These are phyloP conservation scores for Microctonus brassicae DNA, from an alignment of 2,888 invertebrate genomes.

Conservation along the genomic window DNA sequence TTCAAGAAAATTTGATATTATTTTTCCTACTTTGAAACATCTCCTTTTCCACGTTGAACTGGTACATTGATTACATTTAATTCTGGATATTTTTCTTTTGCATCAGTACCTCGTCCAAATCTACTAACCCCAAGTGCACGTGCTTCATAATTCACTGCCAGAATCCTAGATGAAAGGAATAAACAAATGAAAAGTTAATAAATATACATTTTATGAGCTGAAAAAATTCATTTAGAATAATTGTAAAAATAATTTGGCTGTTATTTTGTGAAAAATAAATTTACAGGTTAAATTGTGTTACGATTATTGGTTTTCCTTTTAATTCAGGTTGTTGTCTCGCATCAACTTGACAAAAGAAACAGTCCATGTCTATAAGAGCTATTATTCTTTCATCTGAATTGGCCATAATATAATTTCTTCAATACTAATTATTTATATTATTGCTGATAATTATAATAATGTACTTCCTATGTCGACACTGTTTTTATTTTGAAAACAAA, in stretches of 20 bases:
- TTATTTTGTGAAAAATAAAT: too few species aligned
- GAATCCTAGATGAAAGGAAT: constrained; percentile 78
- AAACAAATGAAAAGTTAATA: constrained; percentile 40
- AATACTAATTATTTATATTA: too few species aligned
- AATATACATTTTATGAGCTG: too few species aligned
- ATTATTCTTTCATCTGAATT: constrained; percentile 77
- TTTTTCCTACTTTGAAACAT: constrained; percentile 82
- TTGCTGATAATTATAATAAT: too few species aligned
- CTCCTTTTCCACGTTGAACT: constrained; percentile 90
- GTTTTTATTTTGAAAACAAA: background rate
- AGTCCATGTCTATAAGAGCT: constrained; percentile 97
- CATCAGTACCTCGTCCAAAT: constrained; percentile 92
- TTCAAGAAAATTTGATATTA: too few species aligned
- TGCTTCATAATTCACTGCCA: constrained; percentile 98
- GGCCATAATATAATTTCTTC: too few species aligned
- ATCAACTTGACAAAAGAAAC: constrained; percentile 99
- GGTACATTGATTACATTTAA: constrained; percentile 88
- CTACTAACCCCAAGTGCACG: constrained; percentile 90
- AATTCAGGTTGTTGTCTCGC: constrained; percentile 87
- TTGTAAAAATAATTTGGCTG: too few species aligned
- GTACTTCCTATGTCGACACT: background rate
- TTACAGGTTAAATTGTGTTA: constrained; percentile 95
- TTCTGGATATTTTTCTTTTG: constrained; percentile 89
- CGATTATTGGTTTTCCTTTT: constrained; percentile 91
- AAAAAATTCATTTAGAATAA: too few species aligned